Evolutionary conservation across 2,113 vertebrate genomes (phyloP).

Genomic region (Anguilla rostrata): DNA sequence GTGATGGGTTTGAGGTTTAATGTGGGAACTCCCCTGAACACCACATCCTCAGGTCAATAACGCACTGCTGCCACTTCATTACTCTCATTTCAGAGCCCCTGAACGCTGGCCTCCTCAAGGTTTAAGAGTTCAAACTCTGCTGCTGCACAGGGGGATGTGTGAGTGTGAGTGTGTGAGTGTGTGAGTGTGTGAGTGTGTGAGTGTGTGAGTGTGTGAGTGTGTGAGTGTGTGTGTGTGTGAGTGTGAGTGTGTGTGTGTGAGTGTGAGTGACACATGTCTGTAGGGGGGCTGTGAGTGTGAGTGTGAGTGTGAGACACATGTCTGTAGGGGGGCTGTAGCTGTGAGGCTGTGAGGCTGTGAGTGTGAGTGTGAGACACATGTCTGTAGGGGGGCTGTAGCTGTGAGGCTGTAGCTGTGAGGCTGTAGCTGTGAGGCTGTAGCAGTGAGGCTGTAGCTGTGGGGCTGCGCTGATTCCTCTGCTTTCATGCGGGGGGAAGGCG

Average conservation of each 20-base stretch:
- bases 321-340: no score
- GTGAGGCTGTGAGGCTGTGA: no score
- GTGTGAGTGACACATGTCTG: neutral
- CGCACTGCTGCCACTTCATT: conserved; percentile 73
- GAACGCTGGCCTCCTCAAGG: conserved; percentile 66
- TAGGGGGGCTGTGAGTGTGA: no score
- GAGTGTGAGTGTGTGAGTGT: neutral
- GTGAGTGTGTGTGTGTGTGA: neutral
- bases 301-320: no score
- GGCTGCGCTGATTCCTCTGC: conserved; percentile 21
- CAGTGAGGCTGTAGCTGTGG: neutral
- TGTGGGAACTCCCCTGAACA: conserved; percentile 1
- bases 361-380: no score
- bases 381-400: no score
- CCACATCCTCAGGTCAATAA: conserved; percentile 61
- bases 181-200: neutral
- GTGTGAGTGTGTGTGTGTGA: neutral
- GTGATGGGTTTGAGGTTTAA: conserved; percentile 54
- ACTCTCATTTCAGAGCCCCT: conserved; percentile 70
- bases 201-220: no score
- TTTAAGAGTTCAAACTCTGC: conserved; percentile 11
- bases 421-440: no score
- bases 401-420: no score
- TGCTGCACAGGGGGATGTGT: neutral
- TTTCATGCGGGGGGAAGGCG: conserved; percentile 52